phyloP scores from a whole-genome alignment of 1,140 invertebrate species.

The Brachionus koreanus region DNA sequence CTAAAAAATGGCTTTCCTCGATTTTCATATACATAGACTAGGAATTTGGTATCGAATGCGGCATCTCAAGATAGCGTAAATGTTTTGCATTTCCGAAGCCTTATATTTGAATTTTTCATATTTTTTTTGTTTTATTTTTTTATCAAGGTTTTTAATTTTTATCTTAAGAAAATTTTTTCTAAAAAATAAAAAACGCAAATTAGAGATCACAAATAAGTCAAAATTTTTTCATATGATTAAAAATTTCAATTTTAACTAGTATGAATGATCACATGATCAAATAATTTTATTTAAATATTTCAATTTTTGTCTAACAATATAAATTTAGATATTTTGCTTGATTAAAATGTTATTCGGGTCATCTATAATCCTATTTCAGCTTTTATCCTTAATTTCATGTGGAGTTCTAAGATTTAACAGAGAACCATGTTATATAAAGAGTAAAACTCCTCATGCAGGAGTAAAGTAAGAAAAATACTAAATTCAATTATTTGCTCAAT shows the following conservation, averaged over 20 bases:
- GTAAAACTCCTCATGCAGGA: constrained; percentile 6
- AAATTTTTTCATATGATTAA: not conserved
- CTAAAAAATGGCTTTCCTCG: no score
- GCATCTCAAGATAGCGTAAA: no score
- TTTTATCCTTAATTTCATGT: constrained; percentile 8
- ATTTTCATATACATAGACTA: no score
- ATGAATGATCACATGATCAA: not conserved
- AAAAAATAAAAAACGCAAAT: not conserved
- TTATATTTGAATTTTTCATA: no score
- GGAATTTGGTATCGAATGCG: no score
- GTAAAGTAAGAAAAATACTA: not conserved
- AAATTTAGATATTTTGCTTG: not conserved
- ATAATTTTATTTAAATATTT: not conserved
- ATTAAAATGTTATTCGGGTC: constrained; percentile 1
- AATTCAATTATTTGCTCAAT: not conserved
- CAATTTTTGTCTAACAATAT: not conserved
- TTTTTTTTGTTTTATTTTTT: no score
- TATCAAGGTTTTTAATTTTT: no score
- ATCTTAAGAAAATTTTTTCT: no score
- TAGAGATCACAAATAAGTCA: not conserved
- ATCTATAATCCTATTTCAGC: constrained; percentile 24
- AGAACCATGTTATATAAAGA: constrained; percentile 37
- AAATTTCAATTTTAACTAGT: not conserved
- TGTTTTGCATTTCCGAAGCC: no score
- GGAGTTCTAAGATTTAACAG: not conserved